A percentile compares a stretch with the other conserved stretches of the same genome.
Conservation (phyloP, 2,113 vertebrate genomes). For the Mesitornis unicolor region DNA sequence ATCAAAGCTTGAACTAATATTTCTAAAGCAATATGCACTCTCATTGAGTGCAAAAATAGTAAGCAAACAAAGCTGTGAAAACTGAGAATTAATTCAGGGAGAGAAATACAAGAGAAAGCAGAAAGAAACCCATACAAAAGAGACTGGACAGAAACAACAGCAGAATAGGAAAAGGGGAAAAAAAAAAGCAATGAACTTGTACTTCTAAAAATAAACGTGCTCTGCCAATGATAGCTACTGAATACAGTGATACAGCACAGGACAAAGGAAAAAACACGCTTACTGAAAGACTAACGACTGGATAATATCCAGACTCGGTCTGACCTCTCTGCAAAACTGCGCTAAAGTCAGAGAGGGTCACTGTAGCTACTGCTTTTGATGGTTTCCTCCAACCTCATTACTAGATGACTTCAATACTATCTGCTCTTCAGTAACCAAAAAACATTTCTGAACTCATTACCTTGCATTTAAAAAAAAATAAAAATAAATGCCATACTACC, state of each 20-base stretch:
- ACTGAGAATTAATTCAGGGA: neutral
- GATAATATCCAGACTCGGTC: neutral
- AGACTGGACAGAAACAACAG: neutral
- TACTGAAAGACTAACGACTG: neutral
- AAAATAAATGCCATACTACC: neutral
- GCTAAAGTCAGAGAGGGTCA: neutral
- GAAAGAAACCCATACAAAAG: neutral
- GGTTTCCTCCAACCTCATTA: neutral
- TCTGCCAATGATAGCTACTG: neutral
- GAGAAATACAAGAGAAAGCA: neutral
- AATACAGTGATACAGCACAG: neutral
- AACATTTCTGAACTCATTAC: neutral
- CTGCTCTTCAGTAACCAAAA: neutral
- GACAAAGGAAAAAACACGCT: neutral
- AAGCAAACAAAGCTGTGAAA: neutral
- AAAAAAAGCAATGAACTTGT: neutral
- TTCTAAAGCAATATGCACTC: neutral
- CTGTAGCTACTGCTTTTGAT: neutral
- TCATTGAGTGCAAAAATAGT: neutral
- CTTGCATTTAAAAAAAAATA: neutral
- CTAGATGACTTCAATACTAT: neutral
- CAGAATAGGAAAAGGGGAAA: neutral
- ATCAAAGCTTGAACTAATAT: neutral
- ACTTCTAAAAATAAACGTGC: conserved; percentile 15
- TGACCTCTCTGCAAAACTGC: neutral